phyloP scores from a whole-genome alignment of 2,797 vertebrate species.

The Hapalemur alaotrensis region DNA sequence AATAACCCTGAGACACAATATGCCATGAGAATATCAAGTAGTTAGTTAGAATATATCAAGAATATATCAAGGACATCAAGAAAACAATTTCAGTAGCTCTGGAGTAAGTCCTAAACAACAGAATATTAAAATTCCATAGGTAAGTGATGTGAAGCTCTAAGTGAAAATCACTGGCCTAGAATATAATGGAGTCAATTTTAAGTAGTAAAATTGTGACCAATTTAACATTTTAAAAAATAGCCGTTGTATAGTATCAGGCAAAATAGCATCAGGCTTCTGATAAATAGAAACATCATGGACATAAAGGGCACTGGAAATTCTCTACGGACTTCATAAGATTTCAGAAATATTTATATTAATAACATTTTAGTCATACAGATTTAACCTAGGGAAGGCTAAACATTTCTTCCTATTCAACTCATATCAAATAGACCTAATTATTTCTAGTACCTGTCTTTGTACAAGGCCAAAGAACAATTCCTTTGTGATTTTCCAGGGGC shows the following conservation, averaged over 20 bases:
- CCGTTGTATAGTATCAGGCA: neutral
- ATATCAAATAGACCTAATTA: neutral
- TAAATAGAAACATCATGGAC: neutral
- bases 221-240: neutral
- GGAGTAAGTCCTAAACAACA: neutral
- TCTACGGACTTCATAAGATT: neutral
- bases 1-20: neutral
- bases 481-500: constrained; percentile 6
- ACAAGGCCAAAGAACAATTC: constrained; percentile 17
- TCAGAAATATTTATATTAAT: constrained; percentile 7
- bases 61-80: neutral
- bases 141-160: neutral
- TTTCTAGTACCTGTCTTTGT: neutral
- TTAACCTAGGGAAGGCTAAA: neutral
- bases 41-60: neutral
- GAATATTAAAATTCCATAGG: neutral
- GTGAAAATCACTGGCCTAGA: neutral
- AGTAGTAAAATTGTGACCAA: constrained; percentile 1
- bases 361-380: neutral
- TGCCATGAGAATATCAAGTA: neutral
- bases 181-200: neutral
- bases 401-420: neutral
- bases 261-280: neutral
- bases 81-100: neutral
- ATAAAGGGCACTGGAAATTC: neutral